Percentiles rank a stretch among this genome's conserved stretches.
phyloP scores from a whole-genome alignment of 2,888 invertebrate species.

The Notocelia uddmanniana region DNA sequence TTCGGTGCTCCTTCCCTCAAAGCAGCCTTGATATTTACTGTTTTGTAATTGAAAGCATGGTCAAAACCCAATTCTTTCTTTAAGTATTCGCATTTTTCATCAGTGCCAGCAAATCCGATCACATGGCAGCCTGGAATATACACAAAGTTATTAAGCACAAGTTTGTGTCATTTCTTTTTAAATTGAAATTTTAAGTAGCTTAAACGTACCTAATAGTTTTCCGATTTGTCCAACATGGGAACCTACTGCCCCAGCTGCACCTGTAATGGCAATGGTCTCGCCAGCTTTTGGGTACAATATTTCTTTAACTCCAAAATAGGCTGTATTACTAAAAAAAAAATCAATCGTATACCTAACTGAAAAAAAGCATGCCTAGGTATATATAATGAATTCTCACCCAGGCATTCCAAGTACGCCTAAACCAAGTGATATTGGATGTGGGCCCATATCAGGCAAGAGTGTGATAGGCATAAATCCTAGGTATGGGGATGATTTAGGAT shows the following conservation, averaged over 20 bases:
- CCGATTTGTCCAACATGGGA: constrained; percentile 92
- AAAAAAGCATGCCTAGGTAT: background rate
- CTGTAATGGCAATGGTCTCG: constrained; percentile 90
- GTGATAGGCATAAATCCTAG: constrained; percentile 65
- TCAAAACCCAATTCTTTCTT: constrained; percentile 89
- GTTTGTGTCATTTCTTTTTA: background rate
- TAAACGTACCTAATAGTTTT: constrained; percentile 85
- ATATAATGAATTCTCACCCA: constrained; percentile 77
- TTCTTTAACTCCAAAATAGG: constrained; percentile 90
- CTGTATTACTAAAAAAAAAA: constrained; percentile 85
- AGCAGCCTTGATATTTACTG: constrained; percentile 81
- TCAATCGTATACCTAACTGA: constrained; percentile 37
- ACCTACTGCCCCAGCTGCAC: constrained; percentile 93
- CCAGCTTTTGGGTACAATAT: constrained; percentile 89
- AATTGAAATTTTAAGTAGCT: background rate
- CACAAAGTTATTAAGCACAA: background rate
- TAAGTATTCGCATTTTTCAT: constrained; percentile 90
- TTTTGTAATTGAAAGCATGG: constrained; percentile 91
- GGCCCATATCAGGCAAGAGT: constrained; percentile 85
- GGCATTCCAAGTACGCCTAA: constrained; percentile 90
- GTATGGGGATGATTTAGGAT: constrained; percentile 58
- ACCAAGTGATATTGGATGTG: constrained; percentile 87
- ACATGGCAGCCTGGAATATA: constrained; percentile 72
- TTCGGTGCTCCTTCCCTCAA: constrained; percentile 88
- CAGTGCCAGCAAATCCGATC: constrained; percentile 88